Evolutionary conservation across 2,888 invertebrate species (phyloP).

Genomic region (Lissonota sp.): DNA sequence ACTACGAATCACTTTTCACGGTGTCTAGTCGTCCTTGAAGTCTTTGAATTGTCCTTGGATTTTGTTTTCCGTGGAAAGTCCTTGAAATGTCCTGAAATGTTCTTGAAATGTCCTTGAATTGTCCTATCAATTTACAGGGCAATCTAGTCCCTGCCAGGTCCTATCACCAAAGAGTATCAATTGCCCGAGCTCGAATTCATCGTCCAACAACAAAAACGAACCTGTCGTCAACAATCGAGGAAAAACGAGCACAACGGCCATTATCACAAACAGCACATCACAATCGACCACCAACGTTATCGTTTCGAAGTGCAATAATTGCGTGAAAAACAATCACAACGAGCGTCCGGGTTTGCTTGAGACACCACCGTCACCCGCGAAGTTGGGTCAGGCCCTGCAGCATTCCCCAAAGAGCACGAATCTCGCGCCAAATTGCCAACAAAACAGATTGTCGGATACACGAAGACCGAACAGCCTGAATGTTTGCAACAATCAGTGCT

Average conservation of each 20-base stretch:
- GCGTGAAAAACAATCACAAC: slow-evolving; percentile 79
- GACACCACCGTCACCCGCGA: slow-evolving; percentile 80
- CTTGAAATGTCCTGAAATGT: no score
- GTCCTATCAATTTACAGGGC: slow-evolving; percentile 69
- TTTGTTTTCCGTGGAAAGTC: no score
- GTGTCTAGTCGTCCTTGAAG: not conserved
- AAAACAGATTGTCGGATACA: slow-evolving; percentile 75
- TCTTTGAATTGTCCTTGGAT: not conserved
- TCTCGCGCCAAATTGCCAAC: slow-evolving; percentile 77
- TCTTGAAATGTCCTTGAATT: no score
- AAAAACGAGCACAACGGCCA: slow-evolving; percentile 63
- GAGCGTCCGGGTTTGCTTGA: slow-evolving; percentile 79
- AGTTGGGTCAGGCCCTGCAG: slow-evolving; percentile 76
- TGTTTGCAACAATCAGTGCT: slow-evolving; percentile 80
- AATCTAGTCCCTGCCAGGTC: slow-evolving; percentile 79
- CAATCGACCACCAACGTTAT: slow-evolving; percentile 67
- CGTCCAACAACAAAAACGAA: slow-evolving; percentile 71
- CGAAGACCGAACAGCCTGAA: slow-evolving; percentile 77
- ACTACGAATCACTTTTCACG: not conserved
- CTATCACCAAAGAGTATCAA: slow-evolving; percentile 77
- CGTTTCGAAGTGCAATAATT: slow-evolving; percentile 81
- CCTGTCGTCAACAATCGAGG: slow-evolving; percentile 71
- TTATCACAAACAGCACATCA: slow-evolving; percentile 66
- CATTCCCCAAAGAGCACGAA: slow-evolving; percentile 79
- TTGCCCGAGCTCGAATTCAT: slow-evolving; percentile 66